Evolutionary conservation across 2,113 vertebrate genomes (phyloP).

Genomic region (Chloebia gouldiae): DNA sequence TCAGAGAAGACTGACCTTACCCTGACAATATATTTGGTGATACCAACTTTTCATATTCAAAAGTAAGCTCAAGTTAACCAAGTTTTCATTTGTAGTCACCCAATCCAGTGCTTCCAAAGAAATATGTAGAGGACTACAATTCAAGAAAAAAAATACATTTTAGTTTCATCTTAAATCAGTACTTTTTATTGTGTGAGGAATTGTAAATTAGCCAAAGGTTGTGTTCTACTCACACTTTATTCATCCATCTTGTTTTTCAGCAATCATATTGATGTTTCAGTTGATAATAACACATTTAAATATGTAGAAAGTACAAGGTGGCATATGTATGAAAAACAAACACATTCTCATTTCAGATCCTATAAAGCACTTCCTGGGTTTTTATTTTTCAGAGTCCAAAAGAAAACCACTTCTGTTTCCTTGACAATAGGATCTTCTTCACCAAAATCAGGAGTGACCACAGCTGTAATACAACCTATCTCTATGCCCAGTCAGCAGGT

Average conservation of each 20-base stretch:
- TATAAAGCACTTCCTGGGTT: not conserved
- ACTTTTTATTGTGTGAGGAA: not conserved
- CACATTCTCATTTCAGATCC: not conserved
- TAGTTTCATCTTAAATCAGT: not conserved
- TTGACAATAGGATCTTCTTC: constrained; percentile 91
- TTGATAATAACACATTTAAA: not conserved
- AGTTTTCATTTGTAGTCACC: not conserved
- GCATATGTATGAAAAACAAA: not conserved
- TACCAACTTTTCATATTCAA: not conserved
- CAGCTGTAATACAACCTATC: constrained; percentile 89
- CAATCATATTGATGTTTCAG: not conserved
- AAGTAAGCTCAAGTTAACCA: not conserved
- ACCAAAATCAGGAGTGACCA: constrained; percentile 86
- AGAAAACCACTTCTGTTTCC: constrained; percentile 94
- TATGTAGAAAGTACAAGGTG: not conserved
- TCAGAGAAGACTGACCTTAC: not conserved
- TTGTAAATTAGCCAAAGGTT: not conserved
- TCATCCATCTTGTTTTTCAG: not conserved
- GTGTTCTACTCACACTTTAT: not conserved
- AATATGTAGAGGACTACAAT: not conserved
- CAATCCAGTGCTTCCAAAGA: not conserved
- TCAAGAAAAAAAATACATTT: not conserved
- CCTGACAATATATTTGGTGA: not conserved
- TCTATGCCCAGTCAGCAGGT: constrained; percentile 82
- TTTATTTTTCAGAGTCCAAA: constrained; percentile 80